Evolutionary conservation across 2,888 invertebrate species (phyloP), one percentile per base, ranked within the genome.

Genomic region (Callimorpha dominula): DNA sequence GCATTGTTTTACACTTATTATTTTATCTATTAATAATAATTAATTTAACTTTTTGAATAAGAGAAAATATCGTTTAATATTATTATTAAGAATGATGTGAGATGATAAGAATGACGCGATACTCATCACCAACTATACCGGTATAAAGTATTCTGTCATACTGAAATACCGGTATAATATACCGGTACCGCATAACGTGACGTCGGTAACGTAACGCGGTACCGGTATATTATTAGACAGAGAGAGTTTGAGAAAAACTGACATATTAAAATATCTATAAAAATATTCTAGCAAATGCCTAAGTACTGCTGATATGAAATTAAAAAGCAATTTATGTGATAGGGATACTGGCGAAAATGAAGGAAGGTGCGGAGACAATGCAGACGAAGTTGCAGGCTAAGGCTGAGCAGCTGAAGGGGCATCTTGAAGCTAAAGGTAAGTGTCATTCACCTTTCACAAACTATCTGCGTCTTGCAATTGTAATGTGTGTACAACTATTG

Each of bases 281-380:
- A 57, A 20, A 0, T 9, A 11, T 20, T 20, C 1, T 20, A 0
- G 3, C 0, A 11, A 20, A 57, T 20, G 20, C n/a, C 20, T 57
- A n/a, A 57, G 20, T 57, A 57, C 9, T 12, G 1, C n/a, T 54
- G n/a, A 9, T 31, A 54, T 5, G 5, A 9, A 12, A 57, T 5
- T 57, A 9, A 60, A 14, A 57, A 42, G 7, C 0, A 14, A 31
- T 70, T 43, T 52, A 11, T 20, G 52, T 31, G 20, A 0, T 81
- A 95, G 99, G 98, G 91, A 97, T 99, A 88, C 96, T 99, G 86
- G 98, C 99, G 73, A 99, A 99, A 95, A 98, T 99, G 96, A 99
- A 99, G 96, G 99, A 99, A 91, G 98, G 99, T 68, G 99, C 99
- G 0, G 99, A 99, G 93, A 98, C 97, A 81, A 98, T 99, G 85